Percentiles rank a stretch among this genome's conserved stretches.
Evolutionary conservation across 2,113 vertebrate genomes (phyloP).

Genomic region (Procavia capensis): DNA sequence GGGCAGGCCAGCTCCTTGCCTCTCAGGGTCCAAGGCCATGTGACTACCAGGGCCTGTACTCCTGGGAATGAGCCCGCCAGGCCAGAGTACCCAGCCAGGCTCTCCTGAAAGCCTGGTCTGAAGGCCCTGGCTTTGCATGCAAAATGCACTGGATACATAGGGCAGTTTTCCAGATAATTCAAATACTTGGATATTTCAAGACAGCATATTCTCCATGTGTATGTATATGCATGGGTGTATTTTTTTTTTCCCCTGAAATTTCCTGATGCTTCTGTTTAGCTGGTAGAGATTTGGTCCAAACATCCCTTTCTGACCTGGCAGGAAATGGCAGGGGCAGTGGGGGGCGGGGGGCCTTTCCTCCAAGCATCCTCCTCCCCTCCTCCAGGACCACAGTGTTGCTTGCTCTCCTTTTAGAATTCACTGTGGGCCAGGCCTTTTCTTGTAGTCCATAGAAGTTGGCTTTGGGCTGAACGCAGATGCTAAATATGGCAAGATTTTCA

Average conservation of each 20-base stretch:
- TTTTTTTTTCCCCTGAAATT: not conserved
- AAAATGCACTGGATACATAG: fast-evolving
- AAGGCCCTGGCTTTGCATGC: not conserved
- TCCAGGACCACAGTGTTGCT: fast-evolving
- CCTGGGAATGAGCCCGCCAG: not conserved
- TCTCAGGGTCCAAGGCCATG: not conserved
- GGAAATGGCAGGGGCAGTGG: too few relatives aligned
- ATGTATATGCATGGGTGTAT: not conserved
- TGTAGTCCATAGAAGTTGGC: constrained; percentile 34
- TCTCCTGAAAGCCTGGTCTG: not conserved
- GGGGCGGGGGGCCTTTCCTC: fast-evolving
- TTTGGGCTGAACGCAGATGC: not conserved
- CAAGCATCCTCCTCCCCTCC: not conserved
- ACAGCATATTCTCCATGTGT: not conserved
- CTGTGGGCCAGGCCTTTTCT: not conserved
- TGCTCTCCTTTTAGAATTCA: constrained; percentile 7
- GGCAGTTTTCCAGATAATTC: not conserved
- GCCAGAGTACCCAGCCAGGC: fast-evolving
- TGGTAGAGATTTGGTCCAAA: not conserved
- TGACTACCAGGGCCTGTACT: not conserved
- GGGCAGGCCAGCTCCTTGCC: fast-evolving
- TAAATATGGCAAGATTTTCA: not conserved
- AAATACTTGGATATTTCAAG: not conserved
- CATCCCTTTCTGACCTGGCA: not conserved
- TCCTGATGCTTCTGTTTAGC: not conserved